Evolutionary conservation across 2,113 vertebrate species (phyloP), one percentile per base, ranked within the genome.

Genomic region (Zapus hudsonius): DNA sequence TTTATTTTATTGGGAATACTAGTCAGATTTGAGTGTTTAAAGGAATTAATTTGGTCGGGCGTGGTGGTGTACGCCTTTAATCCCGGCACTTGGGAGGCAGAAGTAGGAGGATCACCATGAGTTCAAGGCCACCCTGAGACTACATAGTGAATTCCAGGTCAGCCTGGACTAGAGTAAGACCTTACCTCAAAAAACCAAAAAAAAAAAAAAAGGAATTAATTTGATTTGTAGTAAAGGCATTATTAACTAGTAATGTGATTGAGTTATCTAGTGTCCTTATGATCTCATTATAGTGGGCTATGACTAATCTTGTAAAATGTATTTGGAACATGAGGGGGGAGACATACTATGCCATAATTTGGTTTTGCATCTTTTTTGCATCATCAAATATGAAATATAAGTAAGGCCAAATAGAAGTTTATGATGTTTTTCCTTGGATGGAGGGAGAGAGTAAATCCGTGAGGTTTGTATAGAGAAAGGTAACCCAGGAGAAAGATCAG

Each of bases 311-410:
- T 84, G 89, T 73, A 70, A 92, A 84, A 84, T 69, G 5, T 82
- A 33, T 72, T 90, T 85, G 36, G 83, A 88, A 92, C 55, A 52
- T 84, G 72, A 75, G 57, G 17, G 7, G 59, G 84, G n/a, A 75
- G 20, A 84, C 52, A 52, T 91, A 74, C n/a, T 92, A 4, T 79
- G 31, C 42, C 64, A 79, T 57, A 84, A 69, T 75, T 72, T 7
- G 63, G 22, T 84, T 95, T 93, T 44, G 27, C 27, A 59, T 72
- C 74, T 78, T 70, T 73, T 81, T 95, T 84, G 40, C 27, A 63
- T 94, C 64, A 40, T 55, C 20, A 89, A 29, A 86, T 89, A 22
- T 69, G 44, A 89, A 87, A n/a, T 76, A 29, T 7, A 66, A 76
- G 2, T 84, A 70, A 91, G 33, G 31, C 83, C 64, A 87, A 31